Conservation (phyloP, 2,113 vertebrate genomes). For the Esox niger region DNA sequence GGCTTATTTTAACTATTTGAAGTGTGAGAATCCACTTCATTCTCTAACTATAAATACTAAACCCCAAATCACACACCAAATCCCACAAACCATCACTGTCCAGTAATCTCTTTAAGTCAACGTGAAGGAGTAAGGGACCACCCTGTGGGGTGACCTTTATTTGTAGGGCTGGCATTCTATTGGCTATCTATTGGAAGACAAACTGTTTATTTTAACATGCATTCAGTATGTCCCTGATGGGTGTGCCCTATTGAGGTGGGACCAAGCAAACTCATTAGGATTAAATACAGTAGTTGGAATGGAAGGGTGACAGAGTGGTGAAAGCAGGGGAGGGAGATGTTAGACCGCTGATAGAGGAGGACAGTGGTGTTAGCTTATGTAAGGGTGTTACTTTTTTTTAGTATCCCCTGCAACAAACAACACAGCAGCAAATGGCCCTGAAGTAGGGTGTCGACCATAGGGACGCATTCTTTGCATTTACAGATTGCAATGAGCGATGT, state of each 20-base stretch:
- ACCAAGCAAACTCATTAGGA: constrained; percentile 42
- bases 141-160: constrained; percentile 42
- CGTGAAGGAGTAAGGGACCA: constrained; percentile 50
- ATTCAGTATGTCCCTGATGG: constrained; percentile 25
- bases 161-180: constrained; percentile 36
- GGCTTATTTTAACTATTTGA: no score
- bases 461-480: constrained; percentile 29
- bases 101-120: constrained; percentile 39
- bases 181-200: constrained; percentile 51
- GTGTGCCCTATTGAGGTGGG: constrained; percentile 23
- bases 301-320: background rate
- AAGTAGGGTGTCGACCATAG: constrained; percentile 21
- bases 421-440: constrained; percentile 4
- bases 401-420: constrained; percentile 23
- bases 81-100: constrained; percentile 29
- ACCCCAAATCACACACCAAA: background rate
- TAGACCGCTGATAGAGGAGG: constrained; percentile 24
- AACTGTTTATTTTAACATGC: constrained; percentile 53
- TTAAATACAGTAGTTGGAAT: constrained; percentile 42
- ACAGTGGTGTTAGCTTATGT: constrained; percentile 40
- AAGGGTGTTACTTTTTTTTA: constrained; percentile 32
- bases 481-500: constrained; percentile 16
- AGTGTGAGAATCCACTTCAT: no score
- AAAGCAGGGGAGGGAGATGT: background rate
- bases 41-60: background rate